Evolutionary conservation across 2,888 invertebrate genomes (phyloP).

Genomic region (Antheraea yamamai): DNA sequence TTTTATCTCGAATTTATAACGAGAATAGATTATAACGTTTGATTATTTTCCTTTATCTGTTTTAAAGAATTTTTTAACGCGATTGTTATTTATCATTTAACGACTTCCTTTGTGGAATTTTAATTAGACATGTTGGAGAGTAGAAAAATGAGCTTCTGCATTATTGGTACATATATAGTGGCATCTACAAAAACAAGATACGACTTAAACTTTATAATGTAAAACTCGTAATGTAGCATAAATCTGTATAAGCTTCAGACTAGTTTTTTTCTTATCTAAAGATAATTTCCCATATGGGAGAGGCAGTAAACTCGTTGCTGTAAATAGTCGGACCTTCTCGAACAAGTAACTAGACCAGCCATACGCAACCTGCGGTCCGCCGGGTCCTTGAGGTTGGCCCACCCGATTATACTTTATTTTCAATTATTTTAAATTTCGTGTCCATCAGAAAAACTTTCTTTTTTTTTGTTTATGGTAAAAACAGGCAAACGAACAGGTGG

Average conservation of each 20-base stretch:
- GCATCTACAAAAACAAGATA: background rate
- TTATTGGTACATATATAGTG: background rate
- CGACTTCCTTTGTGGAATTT: constrained; percentile 20
- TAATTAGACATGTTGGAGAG: background rate
- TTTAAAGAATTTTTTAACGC: constrained; percentile 12
- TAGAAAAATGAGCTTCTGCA: background rate
- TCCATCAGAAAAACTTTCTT: no score
- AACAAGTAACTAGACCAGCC: no score
- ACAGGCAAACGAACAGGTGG: no score
- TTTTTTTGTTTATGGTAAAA: no score
- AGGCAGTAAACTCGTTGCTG: background rate
- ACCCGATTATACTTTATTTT: no score
- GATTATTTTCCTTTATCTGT: constrained; percentile 27
- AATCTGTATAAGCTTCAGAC: background rate
- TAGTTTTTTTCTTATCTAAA: background rate
- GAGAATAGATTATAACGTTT: constrained; percentile 27
- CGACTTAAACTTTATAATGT: background rate
- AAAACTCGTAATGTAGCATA: no score
- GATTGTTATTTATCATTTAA: constrained; percentile 14
- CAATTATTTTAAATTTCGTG: no score
- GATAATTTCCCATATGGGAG: background rate
- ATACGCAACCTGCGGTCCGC: no score
- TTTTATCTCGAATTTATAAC: constrained; percentile 28
- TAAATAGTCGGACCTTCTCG: background rate
- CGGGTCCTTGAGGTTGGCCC: no score